Evolutionary conservation across 2,113 vertebrate species (phyloP).

Genomic region (Psittacula cyanocephala): DNA sequence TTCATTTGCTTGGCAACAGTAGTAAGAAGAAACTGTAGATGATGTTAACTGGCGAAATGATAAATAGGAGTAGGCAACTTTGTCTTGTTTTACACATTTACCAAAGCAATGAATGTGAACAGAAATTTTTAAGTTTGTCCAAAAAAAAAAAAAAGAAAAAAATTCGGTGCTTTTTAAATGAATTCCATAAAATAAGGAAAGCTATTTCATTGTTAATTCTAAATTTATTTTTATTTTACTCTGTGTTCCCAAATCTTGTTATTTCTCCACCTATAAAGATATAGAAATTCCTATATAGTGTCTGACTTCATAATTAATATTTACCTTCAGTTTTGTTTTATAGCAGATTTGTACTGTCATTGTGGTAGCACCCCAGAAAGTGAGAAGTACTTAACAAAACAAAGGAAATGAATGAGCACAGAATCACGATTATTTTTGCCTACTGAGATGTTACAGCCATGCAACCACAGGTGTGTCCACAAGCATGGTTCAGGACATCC

Average conservation of each 20-base stretch:
- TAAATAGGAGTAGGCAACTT: neutral
- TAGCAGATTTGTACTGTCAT: neutral
- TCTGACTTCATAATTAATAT: neutral
- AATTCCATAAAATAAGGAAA: neutral
- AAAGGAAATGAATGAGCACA: neutral
- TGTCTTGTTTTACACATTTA: neutral
- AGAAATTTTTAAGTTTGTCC: neutral
- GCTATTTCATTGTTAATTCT: neutral
- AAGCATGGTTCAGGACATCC: neutral
- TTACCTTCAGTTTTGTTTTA: neutral
- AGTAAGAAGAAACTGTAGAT: neutral
- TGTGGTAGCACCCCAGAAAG: neutral
- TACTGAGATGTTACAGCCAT: fast-evolving
- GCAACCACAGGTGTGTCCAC: fast-evolving
- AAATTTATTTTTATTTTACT: neutral
- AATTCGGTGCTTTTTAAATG: neutral
- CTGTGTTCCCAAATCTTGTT: neutral
- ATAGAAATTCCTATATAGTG: too few relatives aligned
- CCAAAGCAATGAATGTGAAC: neutral
- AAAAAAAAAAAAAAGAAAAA: neutral
- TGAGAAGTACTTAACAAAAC: neutral
- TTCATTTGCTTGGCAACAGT: neutral
- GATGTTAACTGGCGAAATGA: neutral
- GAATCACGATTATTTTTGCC: neutral
- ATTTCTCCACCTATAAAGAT: neutral